These are phyloP conservation scores for Leucophenga maculata DNA, from an alignment of 2,888 invertebrate genomes.

Conservation along the genomic window DNA sequence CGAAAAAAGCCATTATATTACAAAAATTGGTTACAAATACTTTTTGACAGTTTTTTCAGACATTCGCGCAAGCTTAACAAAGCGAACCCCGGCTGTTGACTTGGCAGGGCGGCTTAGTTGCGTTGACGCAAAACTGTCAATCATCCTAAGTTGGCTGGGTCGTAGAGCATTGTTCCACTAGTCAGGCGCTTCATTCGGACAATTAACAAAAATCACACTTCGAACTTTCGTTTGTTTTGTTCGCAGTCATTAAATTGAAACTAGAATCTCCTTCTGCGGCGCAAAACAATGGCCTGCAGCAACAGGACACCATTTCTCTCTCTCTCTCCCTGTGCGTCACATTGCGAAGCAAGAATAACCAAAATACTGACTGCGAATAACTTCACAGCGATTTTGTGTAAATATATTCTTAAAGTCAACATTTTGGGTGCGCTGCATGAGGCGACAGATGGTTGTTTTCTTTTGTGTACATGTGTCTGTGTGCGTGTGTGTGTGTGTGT, in stretches of 20 bases:
- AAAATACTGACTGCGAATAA: neutral
- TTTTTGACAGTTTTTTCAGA: slow-evolving; percentile 20
- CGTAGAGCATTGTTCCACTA: neutral
- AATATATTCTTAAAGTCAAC: slow-evolving; percentile 4
- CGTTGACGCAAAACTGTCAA: slow-evolving; percentile 12
- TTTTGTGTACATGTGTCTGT: neutral
- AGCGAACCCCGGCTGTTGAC: neutral
- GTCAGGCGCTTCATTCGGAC: neutral
- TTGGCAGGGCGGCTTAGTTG: slow-evolving; percentile 9
- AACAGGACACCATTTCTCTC: slow-evolving; percentile 13
- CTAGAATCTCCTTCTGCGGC: slow-evolving; percentile 11
- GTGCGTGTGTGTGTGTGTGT: neutral
- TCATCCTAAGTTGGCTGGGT: neutral
- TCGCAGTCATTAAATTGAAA: slow-evolving; percentile 9
- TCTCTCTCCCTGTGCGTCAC: no score
- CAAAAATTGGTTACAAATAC: slow-evolving; percentile 14
- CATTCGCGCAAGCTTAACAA: neutral
- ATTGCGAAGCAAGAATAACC: neutral
- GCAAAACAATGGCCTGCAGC: slow-evolving; percentile 8
- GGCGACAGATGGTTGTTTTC: neutral
- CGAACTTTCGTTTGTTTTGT: neutral
- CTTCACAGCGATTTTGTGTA: slow-evolving; percentile 7
- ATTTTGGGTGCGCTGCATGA: slow-evolving; percentile 13
- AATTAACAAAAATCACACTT: slow-evolving; percentile 25
- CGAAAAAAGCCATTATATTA: no score